Evolutionary conservation across 2,888 invertebrate genomes (phyloP), one percentile per base, ranked within the genome.

Genomic region (Amphipoea oculea): DNA sequence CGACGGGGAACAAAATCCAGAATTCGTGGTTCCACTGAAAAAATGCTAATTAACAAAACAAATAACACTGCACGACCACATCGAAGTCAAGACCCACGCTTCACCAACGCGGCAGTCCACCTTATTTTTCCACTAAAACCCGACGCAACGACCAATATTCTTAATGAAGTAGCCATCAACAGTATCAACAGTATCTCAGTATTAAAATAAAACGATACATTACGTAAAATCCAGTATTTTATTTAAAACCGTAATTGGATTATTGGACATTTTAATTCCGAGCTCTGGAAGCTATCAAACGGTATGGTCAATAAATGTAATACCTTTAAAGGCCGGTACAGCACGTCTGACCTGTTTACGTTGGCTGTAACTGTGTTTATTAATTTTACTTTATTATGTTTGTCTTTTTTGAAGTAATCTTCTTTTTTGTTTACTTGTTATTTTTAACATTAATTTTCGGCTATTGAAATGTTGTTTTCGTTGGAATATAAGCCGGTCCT

Each of bases 231-330:
- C 67, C 67, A 70, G 78, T 82, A 84, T 75, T 86, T 76, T 70
- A 76, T 87, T 82, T 83, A 66, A 83, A 62, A 65, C 69, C 71
- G 65, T 87, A 83, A 81, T 80, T 75, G 81, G 78, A 83, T 86
- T 78, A 81, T 77, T 82, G 76, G 63, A 82, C 71, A 79, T 79
- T 78, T 83, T 82, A 83, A 88, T 85, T 84, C 75, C 36, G 71
- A 45, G 72, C 81, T 73, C 76, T 67, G 71, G 75, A 40, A 73
- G 87, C 86, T 87, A 86, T 88, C 82, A 86, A 89, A 87, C 85
- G 82, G 83, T 88, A 91, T 87, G 87, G 86, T 84, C 88, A 87
- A 90, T 90, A 88, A 91, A 84, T 82, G 85, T 91, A 90, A 90
- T 89, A 73, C 84, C 75, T 80, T 80, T 87, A 78, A 84, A 89